phyloP scores from a whole-genome alignment of 2,797 vertebrate genomes.

The Alauda arvensis region DNA sequence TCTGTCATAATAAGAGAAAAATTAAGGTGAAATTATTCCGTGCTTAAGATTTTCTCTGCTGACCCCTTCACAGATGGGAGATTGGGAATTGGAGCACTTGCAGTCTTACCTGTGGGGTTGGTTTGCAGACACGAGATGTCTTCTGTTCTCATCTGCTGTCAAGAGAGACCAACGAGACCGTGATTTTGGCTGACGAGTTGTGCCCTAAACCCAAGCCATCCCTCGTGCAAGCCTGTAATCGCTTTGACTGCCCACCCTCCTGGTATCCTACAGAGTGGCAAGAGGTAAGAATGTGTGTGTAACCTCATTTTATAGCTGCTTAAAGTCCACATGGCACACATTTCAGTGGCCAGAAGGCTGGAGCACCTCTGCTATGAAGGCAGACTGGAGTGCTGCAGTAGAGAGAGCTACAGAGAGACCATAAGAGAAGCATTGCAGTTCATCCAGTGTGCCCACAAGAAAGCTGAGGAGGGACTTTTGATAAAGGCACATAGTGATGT shows the following conservation, averaged over 20 bases:
- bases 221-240: conserved; percentile 89
- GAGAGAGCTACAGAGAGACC: background rate
- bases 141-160: conserved; percentile 81
- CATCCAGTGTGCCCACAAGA: background rate
- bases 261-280: conserved; percentile 88
- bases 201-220: conserved; percentile 84
- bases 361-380: background rate
- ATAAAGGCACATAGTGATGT: no score
- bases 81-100: conserved; percentile 88
- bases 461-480: background rate
- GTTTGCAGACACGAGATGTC: conserved; percentile 87
- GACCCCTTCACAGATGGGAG: conserved; percentile 83
- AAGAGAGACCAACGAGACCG: conserved; percentile 78
- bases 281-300: conserved; percentile 73
- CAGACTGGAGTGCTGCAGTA: background rate
- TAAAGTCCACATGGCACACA: background rate
- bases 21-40: background rate
- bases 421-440: background rate
- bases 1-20: background rate
- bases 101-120: conserved; percentile 91
- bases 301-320: background rate
- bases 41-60: conserved; percentile 26
- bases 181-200: conserved; percentile 78
- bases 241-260: conserved; percentile 89
- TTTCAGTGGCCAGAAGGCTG: background rate